Base-by-base conservation (phyloP, 2,113 vertebrate species). In the Nannospalax galili region DNA sequence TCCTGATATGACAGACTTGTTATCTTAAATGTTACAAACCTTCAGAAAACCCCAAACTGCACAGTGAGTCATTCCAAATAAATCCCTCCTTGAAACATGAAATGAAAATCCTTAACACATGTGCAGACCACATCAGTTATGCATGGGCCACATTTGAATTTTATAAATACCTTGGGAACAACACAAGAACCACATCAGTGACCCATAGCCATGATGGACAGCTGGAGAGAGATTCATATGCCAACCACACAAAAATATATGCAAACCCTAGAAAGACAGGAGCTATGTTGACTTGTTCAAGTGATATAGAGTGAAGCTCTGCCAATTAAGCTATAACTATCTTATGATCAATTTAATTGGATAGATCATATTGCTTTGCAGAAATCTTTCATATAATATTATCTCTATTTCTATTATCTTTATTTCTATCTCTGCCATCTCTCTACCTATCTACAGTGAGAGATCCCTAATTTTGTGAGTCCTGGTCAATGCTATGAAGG, bases 111-210 rank as follows among this genome's bases (percentile, higher is more conserved):
- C 60, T 92, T 65, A 97, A 97, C 96, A 84, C 75, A 91, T 42
- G 8, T 42, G 19, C 15, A 95, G 96, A 97, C 91, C 80, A 92
- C 92, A 97, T 95, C 89, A 98, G 75, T 86, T 92, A 90, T 81
- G 82, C 40, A 77, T 52, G 78, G 95, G 95, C 91, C 81, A 84
- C 73, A 97, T 94, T 72, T 74, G 96, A 89, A 84, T 70, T 45
- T 72, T 56, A 93, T 87, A 77, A 98, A 82, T 91, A 89, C 81
- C 84, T 96, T 94, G 22, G 85, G 84, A 97, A 77, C 80, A 95
- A 37, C 95, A 85, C 22, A 72, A 94, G 93, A 96, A 97, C 45
- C 95, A 97, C 94, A 96, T 97, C 93, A 97, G 94, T 81, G 73
- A 89, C 42, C 82, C 73, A 24, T 24, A 69, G 26, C 87, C 67